A percentile compares a stretch with the other conserved stretches of the same genome.
Evolutionary conservation across 2,113 vertebrate genomes (phyloP).

Genomic region (Microcebus jonahi): DNA sequence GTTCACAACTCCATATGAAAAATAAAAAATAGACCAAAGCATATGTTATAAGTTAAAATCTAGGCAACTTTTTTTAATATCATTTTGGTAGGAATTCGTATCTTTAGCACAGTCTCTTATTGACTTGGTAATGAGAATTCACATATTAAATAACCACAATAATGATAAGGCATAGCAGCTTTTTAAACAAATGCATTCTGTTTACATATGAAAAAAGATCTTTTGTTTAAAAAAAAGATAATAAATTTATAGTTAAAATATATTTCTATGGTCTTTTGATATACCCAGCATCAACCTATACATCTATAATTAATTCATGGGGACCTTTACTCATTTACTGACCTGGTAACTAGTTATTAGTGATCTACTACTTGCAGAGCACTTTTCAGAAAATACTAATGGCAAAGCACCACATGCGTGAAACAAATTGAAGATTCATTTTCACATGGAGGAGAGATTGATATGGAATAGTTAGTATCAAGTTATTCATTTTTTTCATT

Average conservation of each 20-base stretch:
- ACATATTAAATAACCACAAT: slow-evolving; percentile 19
- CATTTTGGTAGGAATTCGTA: not conserved
- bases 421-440: not conserved
- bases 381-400: not conserved
- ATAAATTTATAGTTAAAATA: slow-evolving; percentile 29
- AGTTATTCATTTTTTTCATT: not conserved
- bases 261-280: not conserved
- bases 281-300: not conserved
- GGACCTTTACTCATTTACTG: not conserved
- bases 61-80: not conserved
- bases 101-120: slow-evolving; percentile 27
- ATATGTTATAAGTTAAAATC: slow-evolving; percentile 62
- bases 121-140: not conserved
- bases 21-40: slow-evolving; percentile 50
- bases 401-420: not conserved
- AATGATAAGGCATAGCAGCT: slow-evolving; percentile 1
- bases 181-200: not conserved
- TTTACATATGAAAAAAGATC: slow-evolving; percentile 9
- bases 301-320: slow-evolving; percentile 9
- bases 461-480: not conserved
- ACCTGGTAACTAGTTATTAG: not conserved
- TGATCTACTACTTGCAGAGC: not conserved
- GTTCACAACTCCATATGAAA: slow-evolving; percentile 49
- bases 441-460: not conserved
- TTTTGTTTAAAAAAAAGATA: slow-evolving; percentile 15